Evolutionary conservation across 2,113 vertebrate genomes (phyloP).

Genomic region (Myotis lucifugus): DNA sequence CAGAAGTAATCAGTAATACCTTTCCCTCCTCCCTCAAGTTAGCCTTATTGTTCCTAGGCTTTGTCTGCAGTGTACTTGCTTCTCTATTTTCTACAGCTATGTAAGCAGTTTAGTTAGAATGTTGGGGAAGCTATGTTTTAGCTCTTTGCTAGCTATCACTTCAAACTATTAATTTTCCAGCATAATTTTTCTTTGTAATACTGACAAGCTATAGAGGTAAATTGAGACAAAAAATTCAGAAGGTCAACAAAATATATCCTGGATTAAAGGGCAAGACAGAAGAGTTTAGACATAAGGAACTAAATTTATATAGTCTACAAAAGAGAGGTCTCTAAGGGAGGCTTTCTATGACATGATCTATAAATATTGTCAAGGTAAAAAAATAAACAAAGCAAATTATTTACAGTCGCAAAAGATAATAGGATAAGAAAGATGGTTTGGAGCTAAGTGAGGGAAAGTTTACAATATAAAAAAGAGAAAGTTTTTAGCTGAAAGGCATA

Average conservation of each 20-base stretch:
- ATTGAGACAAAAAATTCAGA: constrained; percentile 27
- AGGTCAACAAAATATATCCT: constrained; percentile 61
- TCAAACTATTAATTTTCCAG: not conserved
- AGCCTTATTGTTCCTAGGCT: not conserved
- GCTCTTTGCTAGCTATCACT: not conserved
- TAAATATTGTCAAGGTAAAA: constrained; percentile 52
- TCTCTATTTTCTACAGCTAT: not conserved
- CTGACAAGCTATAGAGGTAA: not conserved
- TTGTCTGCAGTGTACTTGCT: not conserved
- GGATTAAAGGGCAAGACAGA: constrained; percentile 49
- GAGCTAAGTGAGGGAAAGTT: constrained; percentile 19
- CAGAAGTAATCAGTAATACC: not conserved
- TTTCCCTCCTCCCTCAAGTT: not conserved
- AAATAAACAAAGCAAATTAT: constrained; percentile 53
- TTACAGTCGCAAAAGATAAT: constrained; percentile 37
- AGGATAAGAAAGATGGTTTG: constrained; percentile 18
- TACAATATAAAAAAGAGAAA: constrained; percentile 48
- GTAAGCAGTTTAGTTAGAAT: not conserved
- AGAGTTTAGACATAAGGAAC: constrained; percentile 2
- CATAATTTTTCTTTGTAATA: not conserved
- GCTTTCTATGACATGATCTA: not conserved
- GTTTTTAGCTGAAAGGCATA: constrained; percentile 8
- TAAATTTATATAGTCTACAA: constrained; percentile 67
- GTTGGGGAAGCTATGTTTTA: not conserved
- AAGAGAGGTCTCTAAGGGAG: not conserved